A percentile compares a stretch with the other conserved stretches of the same genome.
Evolutionary conservation across 2,888 invertebrate species (phyloP).

Genomic region (Spisula solida): DNA sequence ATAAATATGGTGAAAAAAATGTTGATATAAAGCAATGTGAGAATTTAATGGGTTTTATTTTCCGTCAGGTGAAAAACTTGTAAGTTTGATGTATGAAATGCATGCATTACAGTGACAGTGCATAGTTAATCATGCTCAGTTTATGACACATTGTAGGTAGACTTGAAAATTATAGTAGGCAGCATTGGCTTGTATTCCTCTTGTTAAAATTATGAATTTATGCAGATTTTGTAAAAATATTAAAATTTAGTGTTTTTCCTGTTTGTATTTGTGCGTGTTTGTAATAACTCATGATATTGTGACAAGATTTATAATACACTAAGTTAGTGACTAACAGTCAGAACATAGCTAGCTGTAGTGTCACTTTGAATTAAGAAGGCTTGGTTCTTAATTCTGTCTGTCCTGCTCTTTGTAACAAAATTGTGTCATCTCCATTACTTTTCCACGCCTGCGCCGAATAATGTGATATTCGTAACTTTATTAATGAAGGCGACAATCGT

Average conservation of each 20-base stretch:
- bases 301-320: too few relatives aligned
- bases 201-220: background rate
- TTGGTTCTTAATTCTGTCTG: too few relatives aligned
- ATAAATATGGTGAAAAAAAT: background rate
- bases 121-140: background rate
- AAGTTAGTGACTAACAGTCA: too few relatives aligned
- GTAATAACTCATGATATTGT: too few relatives aligned
- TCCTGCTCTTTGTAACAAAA: too few relatives aligned
- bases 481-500: too few relatives aligned
- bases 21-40: background rate
- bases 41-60: background rate
- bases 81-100: conserved; percentile 7
- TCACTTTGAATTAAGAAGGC: too few relatives aligned
- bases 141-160: background rate
- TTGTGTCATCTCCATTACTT: too few relatives aligned
- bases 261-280: background rate
- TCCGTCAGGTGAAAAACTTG: background rate
- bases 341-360: too few relatives aligned
- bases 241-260: background rate
- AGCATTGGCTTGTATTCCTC: background rate
- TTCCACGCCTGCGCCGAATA: too few relatives aligned
- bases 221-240: background rate
- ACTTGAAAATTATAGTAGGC: background rate
- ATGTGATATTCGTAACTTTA: too few relatives aligned
- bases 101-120: conserved; percentile 2